phyloP scores from a whole-genome alignment of 2,113 vertebrate species.

The Sciurus niger region DNA sequence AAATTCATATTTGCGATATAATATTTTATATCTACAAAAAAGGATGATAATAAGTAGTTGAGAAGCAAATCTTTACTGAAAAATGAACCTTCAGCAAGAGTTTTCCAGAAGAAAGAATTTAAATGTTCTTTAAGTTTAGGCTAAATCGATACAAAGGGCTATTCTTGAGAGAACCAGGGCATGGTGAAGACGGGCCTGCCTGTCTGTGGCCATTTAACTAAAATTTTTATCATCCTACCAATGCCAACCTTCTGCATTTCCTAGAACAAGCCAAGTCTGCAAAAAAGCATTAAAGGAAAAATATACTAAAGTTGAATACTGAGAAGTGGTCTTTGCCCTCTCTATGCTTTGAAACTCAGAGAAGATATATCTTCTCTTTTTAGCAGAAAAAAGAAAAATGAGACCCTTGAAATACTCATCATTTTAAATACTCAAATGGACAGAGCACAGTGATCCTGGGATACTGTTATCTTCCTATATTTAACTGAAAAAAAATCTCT shows the following conservation, averaged over 20 bases:
- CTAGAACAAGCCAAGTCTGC: not conserved
- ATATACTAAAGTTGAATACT: not conserved
- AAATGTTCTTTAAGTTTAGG: constrained; percentile 44
- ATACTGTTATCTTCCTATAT: not conserved
- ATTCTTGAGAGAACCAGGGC: not conserved
- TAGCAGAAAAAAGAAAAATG: not conserved
- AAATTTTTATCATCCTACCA: not conserved
- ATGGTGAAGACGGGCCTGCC: not conserved
- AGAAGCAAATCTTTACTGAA: constrained; percentile 50
- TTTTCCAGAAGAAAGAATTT: constrained; percentile 43
- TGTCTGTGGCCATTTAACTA: not conserved
- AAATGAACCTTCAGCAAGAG: not conserved
- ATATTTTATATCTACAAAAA: not conserved
- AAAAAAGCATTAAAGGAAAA: not conserved
- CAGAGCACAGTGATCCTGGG: not conserved
- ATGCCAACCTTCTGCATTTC: not conserved
- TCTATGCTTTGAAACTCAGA: constrained; percentile 18
- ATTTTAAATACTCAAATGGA: not conserved
- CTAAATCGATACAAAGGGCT: constrained; percentile 9
- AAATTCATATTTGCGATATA: not conserved
- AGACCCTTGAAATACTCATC: constrained; percentile 15
- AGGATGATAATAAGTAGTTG: not conserved
- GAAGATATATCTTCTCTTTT: not conserved
- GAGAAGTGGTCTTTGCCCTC: not conserved
- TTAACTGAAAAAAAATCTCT: not conserved